A percentile compares a stretch with the other conserved stretches of the same genome.
These are phyloP conservation scores for Eurystomus glaucurus DNA, from an alignment of 2,797 vertebrate genomes.

Conservation along the genomic window DNA sequence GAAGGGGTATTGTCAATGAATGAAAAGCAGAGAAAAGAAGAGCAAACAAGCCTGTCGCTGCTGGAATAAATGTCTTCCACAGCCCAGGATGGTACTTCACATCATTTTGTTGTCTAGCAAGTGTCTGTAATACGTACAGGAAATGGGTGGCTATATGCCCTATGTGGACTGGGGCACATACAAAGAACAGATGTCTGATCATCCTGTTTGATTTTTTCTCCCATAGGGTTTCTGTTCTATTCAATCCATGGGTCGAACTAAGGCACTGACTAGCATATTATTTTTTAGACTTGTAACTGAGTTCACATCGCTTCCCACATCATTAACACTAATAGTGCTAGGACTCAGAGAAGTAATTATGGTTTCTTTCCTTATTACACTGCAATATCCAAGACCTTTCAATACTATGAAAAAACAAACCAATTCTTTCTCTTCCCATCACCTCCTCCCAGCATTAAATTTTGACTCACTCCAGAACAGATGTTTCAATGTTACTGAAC, in stretches of 20 bases:
- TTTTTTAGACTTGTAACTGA: background rate
- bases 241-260: background rate
- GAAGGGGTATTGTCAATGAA: background rate
- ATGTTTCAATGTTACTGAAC: background rate
- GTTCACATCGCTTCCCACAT: background rate
- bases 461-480: background rate
- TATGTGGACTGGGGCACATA: background rate
- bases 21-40: background rate
- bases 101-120: background rate
- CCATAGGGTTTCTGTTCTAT: background rate
- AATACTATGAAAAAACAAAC: background rate
- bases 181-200: background rate
- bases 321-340: background rate
- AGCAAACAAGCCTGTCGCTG: background rate
- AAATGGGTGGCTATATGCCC: background rate
- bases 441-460: background rate
- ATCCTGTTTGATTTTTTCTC: background rate
- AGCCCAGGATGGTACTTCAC: background rate
- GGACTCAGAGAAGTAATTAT: background rate
- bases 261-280: background rate
- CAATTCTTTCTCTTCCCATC: background rate
- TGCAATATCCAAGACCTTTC: background rate
- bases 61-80: background rate
- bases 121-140: background rate
- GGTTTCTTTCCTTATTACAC: background rate